Percentiles rank a stretch among this genome's conserved stretches.
Conservation (phyloP, 2,797 vertebrate genomes). For the Gymnoscopelus braueri region DNA sequence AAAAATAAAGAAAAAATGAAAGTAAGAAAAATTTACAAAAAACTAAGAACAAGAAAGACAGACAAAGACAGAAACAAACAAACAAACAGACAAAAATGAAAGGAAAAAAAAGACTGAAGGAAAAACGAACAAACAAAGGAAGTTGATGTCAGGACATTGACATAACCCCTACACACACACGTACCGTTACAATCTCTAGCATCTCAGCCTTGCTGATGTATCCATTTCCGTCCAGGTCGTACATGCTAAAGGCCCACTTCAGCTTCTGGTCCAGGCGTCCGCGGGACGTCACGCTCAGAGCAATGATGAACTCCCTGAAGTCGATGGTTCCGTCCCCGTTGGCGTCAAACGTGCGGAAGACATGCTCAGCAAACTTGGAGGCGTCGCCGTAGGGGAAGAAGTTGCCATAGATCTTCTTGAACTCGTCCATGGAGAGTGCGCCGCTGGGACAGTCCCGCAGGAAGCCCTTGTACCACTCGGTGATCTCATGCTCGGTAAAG, state of each 20-base stretch:
- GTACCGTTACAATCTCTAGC: slow-evolving; percentile 98
- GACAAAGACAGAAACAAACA: background rate
- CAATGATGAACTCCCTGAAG: slow-evolving; percentile 99
- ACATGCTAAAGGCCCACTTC: slow-evolving; percentile 99
- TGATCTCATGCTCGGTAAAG: slow-evolving; percentile 98
- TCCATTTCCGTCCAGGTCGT: slow-evolving; percentile 92
- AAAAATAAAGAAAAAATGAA: background rate
- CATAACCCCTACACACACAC: background rate
- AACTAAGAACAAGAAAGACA: background rate
- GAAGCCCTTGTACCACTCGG: slow-evolving; percentile 99
- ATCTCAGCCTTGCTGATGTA: slow-evolving; percentile 99
- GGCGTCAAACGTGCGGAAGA: slow-evolving; percentile 98
- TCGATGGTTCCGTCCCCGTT: slow-evolving; percentile 97
- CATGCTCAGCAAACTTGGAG: slow-evolving; percentile 97
- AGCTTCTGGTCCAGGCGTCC: slow-evolving; percentile 98
- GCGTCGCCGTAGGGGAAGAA: slow-evolving; percentile 99
- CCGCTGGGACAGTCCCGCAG: slow-evolving; percentile 98
- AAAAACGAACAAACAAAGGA: background rate
- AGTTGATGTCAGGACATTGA: too few relatives aligned
- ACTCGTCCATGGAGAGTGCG: slow-evolving; percentile 96
- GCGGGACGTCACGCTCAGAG: slow-evolving; percentile 94
- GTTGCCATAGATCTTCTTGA: slow-evolving; percentile 99
- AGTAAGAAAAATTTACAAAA: too few relatives aligned
- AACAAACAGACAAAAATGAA: too few relatives aligned
- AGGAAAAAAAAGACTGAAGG: background rate